These are phyloP conservation scores for Platycheirus albimanus DNA, from an alignment of 2,888 invertebrate species.

Conservation along the genomic window DNA sequence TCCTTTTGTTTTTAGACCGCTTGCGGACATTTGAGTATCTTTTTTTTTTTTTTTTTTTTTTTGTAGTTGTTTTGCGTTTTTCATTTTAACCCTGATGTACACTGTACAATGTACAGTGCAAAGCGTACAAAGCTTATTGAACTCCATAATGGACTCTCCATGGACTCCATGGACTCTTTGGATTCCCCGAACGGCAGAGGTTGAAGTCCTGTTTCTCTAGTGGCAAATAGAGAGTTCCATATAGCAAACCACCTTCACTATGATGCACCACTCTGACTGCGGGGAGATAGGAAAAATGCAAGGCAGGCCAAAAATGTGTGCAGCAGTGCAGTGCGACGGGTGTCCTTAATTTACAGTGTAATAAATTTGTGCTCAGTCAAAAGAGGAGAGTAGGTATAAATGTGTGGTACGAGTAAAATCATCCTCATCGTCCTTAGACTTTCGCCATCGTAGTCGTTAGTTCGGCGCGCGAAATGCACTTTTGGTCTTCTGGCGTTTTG, in stretches of 20 bases:
- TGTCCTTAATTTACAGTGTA: conserved; percentile 72
- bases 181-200: conserved; percentile 44
- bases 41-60: background rate
- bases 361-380: conserved; percentile 70
- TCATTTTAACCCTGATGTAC: conserved; percentile 1
- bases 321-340: conserved; percentile 51
- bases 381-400: conserved; percentile 28
- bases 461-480: conserved; percentile 50
- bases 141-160: conserved; percentile 58
- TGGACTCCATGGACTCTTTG: conserved; percentile 22
- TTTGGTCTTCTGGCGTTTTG: conserved; percentile 54
- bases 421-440: background rate
- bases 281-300: conserved; percentile 53
- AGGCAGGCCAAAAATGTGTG: conserved; percentile 59
- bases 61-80: conserved; percentile 16
- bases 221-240: conserved; percentile 57
- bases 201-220: conserved; percentile 20
- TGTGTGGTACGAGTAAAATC: conserved; percentile 1
- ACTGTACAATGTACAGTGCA: conserved; percentile 44
- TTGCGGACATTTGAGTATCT: conserved; percentile 30
- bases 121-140: conserved; percentile 64
- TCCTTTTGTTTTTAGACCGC: conserved; percentile 6
- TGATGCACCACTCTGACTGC: background rate
- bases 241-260: background rate
- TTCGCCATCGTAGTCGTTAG: conserved; percentile 8